These are phyloP conservation scores for Heterotis niloticus DNA, from an alignment of 2,113 vertebrate genomes.

Conservation along the genomic window DNA sequence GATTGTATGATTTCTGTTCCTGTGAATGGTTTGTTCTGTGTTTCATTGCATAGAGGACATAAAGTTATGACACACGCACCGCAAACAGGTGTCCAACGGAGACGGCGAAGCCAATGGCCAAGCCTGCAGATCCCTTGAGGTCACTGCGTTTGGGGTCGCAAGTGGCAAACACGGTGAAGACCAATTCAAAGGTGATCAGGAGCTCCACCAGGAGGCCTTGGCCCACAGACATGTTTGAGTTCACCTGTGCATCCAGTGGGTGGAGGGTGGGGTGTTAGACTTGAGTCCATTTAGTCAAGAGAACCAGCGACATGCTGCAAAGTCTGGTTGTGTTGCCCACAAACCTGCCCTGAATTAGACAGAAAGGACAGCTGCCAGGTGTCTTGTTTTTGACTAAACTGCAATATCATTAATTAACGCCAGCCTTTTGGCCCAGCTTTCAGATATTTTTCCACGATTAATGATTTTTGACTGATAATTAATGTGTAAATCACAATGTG, in stretches of 20 bases:
- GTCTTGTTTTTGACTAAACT: background rate
- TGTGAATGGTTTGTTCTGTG: background rate
- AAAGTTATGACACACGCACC: conserved; percentile 62
- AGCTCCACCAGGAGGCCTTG: conserved; percentile 87
- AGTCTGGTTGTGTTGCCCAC: background rate
- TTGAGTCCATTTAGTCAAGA: background rate
- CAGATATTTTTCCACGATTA: background rate
- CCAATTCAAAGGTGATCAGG: conserved; percentile 92
- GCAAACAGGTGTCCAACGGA: conserved; percentile 92
- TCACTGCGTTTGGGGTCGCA: conserved; percentile 88
- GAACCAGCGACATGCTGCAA: too few species aligned
- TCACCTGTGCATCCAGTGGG: conserved; percentile 71
- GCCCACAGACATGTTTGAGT: conserved; percentile 72
- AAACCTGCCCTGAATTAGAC: background rate
- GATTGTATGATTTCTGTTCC: background rate
- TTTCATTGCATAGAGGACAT: background rate
- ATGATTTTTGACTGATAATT: background rate
- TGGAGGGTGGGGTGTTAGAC: too few species aligned
- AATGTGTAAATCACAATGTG: too few species aligned
- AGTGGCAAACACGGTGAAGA: conserved; percentile 94
- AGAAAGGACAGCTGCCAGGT: background rate
- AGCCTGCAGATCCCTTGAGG: conserved; percentile 80
- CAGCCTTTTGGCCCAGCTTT: background rate
- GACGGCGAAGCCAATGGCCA: conserved; percentile 90
- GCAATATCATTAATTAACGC: background rate